Conservation (phyloP, 2,113 vertebrate species). For the Ophiodon elongatus region DNA sequence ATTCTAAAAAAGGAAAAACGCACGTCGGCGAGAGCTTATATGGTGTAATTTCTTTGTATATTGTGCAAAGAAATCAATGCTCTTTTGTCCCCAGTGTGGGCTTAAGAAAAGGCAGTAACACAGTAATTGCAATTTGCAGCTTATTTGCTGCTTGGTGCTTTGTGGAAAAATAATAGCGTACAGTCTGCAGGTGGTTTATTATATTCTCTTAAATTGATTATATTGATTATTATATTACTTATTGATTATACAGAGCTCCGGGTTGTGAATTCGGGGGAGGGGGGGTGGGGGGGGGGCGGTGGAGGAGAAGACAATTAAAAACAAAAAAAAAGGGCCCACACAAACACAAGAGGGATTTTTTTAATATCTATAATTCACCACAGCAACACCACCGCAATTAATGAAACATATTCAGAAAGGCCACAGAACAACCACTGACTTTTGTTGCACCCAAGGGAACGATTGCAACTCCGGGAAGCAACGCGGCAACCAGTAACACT, state of each 20-base stretch:
- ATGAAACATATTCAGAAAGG: neutral
- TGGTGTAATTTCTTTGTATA: neutral
- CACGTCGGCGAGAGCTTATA: constrained; percentile 6
- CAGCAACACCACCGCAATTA: neutral
- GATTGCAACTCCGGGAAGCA: neutral
- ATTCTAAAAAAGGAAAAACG: constrained; percentile 13
- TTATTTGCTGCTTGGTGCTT: constrained; percentile 46
- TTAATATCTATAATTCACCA: constrained; percentile 10
- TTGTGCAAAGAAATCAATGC: constrained; percentile 48
- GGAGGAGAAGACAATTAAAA: neutral
- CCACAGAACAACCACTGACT: constrained; percentile 1
- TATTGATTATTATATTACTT: constrained; percentile 1
- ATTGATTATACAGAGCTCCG: constrained; percentile 35
- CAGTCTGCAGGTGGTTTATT: constrained; percentile 33
- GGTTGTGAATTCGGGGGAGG: constrained; percentile 19
- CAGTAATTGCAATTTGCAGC: constrained; percentile 32
- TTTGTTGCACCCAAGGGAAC: neutral
- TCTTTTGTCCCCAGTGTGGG: constrained; percentile 31
- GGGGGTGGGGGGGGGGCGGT: neutral
- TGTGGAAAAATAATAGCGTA: constrained; percentile 45
- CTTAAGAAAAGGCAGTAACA: constrained; percentile 24
- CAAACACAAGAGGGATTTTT: constrained; percentile 13
- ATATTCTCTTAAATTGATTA: constrained; percentile 36
- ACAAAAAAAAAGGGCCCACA: constrained; percentile 1
- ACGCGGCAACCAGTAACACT: neutral